phyloP scores from a whole-genome alignment of 2,888 invertebrate species.

The Aphodius granarius region DNA sequence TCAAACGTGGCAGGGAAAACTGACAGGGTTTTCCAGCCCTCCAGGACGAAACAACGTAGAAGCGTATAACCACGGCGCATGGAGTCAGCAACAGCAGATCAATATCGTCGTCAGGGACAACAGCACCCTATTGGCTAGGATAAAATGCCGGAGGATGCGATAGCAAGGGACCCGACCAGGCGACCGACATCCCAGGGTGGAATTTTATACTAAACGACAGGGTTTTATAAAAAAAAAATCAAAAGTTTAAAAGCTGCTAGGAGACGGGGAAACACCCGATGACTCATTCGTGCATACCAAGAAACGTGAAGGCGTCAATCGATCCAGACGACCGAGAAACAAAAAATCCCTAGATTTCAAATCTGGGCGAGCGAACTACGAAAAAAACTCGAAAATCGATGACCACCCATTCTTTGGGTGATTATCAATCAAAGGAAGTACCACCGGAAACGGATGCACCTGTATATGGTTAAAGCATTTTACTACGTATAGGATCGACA shows the following conservation, averaged over 20 bases:
- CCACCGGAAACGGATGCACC: constrained; percentile 2
- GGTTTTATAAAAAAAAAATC: too few relatives aligned
- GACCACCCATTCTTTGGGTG: neutral
- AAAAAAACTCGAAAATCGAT: neutral
- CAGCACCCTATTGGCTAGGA: constrained; percentile 17
- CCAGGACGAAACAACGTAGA: neutral
- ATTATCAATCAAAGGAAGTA: neutral
- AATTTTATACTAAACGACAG: too few relatives aligned
- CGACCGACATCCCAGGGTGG: neutral
- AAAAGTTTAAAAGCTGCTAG: neutral
- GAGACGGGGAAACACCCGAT: neutral
- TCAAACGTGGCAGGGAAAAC: neutral
- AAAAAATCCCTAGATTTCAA: neutral
- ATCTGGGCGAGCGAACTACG: neutral
- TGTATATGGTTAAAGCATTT: constrained; percentile 2
- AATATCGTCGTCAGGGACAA: constrained; percentile 22
- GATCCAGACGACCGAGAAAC: neutral
- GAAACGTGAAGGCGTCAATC: neutral
- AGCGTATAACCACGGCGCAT: neutral
- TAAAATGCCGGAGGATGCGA: neutral
- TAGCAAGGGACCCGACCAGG: neutral
- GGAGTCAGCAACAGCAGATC: constrained; percentile 11
- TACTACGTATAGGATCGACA: neutral
- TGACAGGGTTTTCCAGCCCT: neutral
- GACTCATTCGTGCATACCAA: neutral